Evolutionary conservation across 2,888 invertebrate genomes (phyloP).

Genomic region (Patella caerulea): DNA sequence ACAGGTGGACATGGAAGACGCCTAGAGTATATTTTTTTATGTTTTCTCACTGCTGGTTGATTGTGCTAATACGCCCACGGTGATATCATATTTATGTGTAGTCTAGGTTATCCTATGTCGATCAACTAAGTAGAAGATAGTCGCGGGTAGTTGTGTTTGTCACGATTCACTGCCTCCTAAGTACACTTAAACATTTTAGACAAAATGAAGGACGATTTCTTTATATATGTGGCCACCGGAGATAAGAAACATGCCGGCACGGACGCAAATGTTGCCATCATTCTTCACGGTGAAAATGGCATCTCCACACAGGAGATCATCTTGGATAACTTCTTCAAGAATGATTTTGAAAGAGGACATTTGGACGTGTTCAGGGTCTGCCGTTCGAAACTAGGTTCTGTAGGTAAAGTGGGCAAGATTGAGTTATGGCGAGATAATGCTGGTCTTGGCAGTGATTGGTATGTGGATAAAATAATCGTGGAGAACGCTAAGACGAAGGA

Average conservation of each 20-base stretch:
- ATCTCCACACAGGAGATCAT: conserved; percentile 62
- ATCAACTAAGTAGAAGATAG: too few species aligned
- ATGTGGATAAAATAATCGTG: conserved; percentile 65
- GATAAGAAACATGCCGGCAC: conserved; percentile 72
- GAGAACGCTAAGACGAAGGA: conserved; percentile 55
- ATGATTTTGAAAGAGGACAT: conserved; percentile 63
- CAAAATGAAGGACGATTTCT: conserved; percentile 30
- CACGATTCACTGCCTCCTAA: too few species aligned
- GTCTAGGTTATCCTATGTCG: too few species aligned
- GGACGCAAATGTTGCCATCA: conserved; percentile 71
- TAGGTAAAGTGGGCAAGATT: conserved; percentile 54
- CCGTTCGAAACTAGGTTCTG: conserved; percentile 24
- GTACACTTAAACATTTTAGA: too few species aligned
- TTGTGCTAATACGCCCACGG: too few species aligned
- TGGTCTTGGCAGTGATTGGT: conserved; percentile 71
- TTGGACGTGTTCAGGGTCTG: conserved; percentile 52
- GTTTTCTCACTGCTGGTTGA: too few species aligned
- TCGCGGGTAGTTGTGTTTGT: too few species aligned
- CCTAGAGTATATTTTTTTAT: too few species aligned
- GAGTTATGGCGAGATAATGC: conserved; percentile 68
- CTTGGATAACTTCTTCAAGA: conserved; percentile 67
- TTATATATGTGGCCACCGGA: conserved; percentile 72
- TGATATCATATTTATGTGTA: too few species aligned
- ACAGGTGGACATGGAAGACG: too few species aligned
- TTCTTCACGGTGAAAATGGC: conserved; percentile 69